Percentiles rank a stretch among this genome's conserved stretches.
These are phyloP conservation scores for Neodiprion virginianus DNA, from an alignment of 1,140 invertebrate species.

Conservation along the genomic window DNA sequence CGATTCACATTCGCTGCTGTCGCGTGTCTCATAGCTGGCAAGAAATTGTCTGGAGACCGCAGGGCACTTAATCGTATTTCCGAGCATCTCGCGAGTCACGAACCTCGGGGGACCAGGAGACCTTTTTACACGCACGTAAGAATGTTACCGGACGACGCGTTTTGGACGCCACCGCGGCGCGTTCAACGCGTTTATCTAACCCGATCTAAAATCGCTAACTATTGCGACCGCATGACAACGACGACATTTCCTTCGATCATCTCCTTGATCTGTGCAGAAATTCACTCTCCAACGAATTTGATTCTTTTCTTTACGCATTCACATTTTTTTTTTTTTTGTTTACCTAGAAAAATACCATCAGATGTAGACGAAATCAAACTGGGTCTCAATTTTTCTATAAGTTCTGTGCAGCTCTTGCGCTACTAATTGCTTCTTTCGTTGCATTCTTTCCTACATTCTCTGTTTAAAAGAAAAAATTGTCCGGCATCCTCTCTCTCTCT, in stretches of 20 bases:
- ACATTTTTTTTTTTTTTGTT: no score
- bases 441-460: no score
- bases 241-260: no score
- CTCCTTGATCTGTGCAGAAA: no score
- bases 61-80: not conserved
- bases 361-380: no score
- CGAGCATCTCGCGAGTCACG: not conserved
- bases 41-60: constrained; percentile 3
- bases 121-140: not conserved
- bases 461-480: no score
- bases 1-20: constrained; percentile 3
- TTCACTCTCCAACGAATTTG: no score
- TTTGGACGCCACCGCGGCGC: not conserved
- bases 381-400: not conserved
- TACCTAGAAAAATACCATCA: no score
- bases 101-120: no score
- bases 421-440: not conserved
- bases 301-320: no score
- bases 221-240: no score
- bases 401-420: not conserved
- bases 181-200: not conserved
- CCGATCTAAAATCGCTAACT: not conserved
- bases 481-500: not conserved
- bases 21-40: not conserved
- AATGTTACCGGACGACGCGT: constrained; percentile 6